Evolutionary conservation across 37 sponge, comb jelly and placozoan genomes (phyloP), one percentile per base, ranked within the genome.

Genomic region (Tethya wilhelma): DNA sequence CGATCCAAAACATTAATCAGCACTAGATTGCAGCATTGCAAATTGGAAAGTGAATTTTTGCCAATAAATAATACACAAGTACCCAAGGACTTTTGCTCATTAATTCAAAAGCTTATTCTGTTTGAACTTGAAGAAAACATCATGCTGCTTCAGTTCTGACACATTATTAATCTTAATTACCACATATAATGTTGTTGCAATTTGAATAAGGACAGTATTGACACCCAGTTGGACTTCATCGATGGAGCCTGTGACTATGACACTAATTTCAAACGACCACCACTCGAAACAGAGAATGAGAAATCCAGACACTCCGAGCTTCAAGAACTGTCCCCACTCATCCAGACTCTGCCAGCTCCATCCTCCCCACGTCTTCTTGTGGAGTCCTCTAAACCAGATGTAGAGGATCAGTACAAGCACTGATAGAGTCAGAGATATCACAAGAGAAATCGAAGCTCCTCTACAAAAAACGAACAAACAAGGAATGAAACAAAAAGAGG

Each of bases 261-360:
- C 30, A n/a, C 82, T 74, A 40, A 85, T 76, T 66, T 90, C 90
- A 75, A 81, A 78, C 9, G 66, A 73, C 72, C 71, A 80, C 86
- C 86, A 80, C 42, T 90, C 86, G 45, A 85, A 75, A 29, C 38
- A 57, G 0, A 85, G 9, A 72, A 81, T 84, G 19, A 90, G 56
- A 2, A 75, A 41, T 7, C 86, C 86, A 9, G 79, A 57, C 3
- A 83, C 8, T 33, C 84, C 84, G 2, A 76, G 38, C 1, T 37
- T 19, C 1, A 77, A 25, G 42, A 77, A 77, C 49, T 77, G 78
- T 6, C 78, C 22, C 89, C 89, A 88, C 41, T 71, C 86, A n/a
- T 38, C 59, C 57, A 90, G 69, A 42, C 85, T 72, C 65, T 90
- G 81, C 69, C 59, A 83, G 55, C 85, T 84, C 90, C 90, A 90